Conservation (phyloP, 2,888 invertebrate species). For the Noctua janthe region DNA sequence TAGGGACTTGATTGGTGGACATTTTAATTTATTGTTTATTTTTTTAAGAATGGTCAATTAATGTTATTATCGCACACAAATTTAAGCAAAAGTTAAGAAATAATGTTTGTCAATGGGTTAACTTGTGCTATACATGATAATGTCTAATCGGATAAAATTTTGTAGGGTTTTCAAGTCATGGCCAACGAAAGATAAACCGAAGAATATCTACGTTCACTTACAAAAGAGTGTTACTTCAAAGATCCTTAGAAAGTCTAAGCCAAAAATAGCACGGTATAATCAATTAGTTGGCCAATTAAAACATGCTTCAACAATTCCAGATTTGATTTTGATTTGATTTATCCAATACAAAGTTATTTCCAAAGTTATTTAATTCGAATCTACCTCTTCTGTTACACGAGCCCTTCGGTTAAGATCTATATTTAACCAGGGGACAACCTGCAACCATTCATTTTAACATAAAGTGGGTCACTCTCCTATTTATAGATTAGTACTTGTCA, state of each 20-base stretch:
- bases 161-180: not conserved
- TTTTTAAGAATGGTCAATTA: not conserved
- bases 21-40: not conserved
- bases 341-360: not conserved
- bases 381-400: conserved; percentile 7
- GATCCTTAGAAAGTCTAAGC: not conserved
- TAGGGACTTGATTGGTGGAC: not conserved
- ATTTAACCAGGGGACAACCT: conserved; percentile 32
- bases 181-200: not conserved
- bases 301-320: not conserved
- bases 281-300: not conserved
- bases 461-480: conserved; percentile 30
- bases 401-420: conserved; percentile 21
- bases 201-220: not conserved
- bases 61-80: not conserved
- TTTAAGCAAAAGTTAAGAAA: not conserved
- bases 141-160: not conserved
- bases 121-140: not conserved
- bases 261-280: not conserved
- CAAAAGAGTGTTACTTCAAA: not conserved
- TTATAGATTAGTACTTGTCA: conserved; percentile 7
- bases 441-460: conserved; percentile 23
- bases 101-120: not conserved
- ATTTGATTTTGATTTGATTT: too few relatives aligned
- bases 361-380: not conserved